phyloP scores from a whole-genome alignment of 2,797 vertebrate species.

The Austrolebias charrua region DNA sequence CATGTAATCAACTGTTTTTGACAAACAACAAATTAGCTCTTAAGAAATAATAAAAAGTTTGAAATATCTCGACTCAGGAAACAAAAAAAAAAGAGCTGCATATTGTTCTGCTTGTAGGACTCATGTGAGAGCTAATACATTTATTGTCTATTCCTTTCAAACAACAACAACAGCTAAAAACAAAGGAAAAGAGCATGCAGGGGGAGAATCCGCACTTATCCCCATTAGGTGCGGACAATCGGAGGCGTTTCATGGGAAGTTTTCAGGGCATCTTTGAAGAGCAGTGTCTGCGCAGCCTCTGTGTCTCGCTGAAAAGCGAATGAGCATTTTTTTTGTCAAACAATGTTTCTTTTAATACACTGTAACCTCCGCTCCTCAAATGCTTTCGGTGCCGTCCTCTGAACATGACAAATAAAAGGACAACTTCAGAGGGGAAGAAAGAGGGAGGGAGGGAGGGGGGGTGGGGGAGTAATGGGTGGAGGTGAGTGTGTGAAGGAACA shows the following conservation, averaged over 20 bases:
- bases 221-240: conserved; percentile 61
- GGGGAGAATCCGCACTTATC: conserved; percentile 42
- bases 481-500: conserved; percentile 62
- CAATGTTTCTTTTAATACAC: conserved; percentile 70
- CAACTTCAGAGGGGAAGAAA: conserved; percentile 48
- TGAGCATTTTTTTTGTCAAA: conserved; percentile 64
- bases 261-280: conserved; percentile 70
- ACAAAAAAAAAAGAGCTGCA: background rate
- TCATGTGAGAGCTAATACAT: conserved; percentile 31
- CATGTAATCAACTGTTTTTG: conserved; percentile 10
- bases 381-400: conserved; percentile 62
- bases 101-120: conserved; percentile 16
- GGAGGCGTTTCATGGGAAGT: conserved; percentile 61
- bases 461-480: conserved; percentile 57
- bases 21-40: conserved; percentile 2
- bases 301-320: conserved; percentile 59
- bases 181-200: conserved; percentile 21
- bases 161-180: conserved; percentile 41
- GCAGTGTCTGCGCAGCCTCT: conserved; percentile 43
- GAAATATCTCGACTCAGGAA: background rate
- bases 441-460: conserved; percentile 23
- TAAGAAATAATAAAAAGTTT: background rate
- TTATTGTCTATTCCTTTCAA: conserved; percentile 27
- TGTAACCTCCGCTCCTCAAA: conserved; percentile 66
- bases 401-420: conserved; percentile 68